Evolutionary conservation across 2,888 invertebrate species (phyloP), one percentile per base, ranked within the genome.

Genomic region (Drosophila kambysellisi): DNA sequence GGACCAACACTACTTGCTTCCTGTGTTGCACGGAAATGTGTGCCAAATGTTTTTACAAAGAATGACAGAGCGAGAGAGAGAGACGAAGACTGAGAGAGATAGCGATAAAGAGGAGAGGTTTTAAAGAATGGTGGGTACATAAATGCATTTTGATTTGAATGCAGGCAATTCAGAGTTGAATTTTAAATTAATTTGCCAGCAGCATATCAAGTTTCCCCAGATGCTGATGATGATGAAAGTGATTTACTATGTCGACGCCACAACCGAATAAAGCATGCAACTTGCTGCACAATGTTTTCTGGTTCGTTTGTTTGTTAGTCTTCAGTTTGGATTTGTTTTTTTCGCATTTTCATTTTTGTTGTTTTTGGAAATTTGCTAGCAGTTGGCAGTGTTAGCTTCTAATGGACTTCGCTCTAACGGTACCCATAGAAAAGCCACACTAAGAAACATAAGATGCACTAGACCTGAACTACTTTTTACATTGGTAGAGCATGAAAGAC

Each of bases 201-300:
- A 73, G 50, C 56, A 61, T 68, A 76, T 76, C 67, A 67, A 72
- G 76, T 76, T 76, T 76, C 76, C 72, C 58, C 57, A 37, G 54
- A 57, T 54, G 72, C 37, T 64, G 86, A 83, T 84, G 88, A 88
- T 88, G 88, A 88, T 85, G 88, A 88, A 88, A 88, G 89, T 88
- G 88, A 88, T 88, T 88, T 76, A 72, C 50, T 85, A 74, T 81
- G 79, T 78, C 71, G 71, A 64, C 74, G 64, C 63, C 67, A 69
- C 43, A 57, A 37, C 66, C 51, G 56, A 59, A 70, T 62, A 51
- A 60, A 53, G 69, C 70, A 56, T 79, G 79, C 82, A 82, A 74
- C 67, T 59, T 56, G 61, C 43, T 70, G 73, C 75, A 75, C 61
- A 75, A 74, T 72, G 64, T 63, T 62, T 70, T 59, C 56, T 71